Conservation (phyloP, 2,113 vertebrate species). For the Sterrhoptilus dennistouni region DNA sequence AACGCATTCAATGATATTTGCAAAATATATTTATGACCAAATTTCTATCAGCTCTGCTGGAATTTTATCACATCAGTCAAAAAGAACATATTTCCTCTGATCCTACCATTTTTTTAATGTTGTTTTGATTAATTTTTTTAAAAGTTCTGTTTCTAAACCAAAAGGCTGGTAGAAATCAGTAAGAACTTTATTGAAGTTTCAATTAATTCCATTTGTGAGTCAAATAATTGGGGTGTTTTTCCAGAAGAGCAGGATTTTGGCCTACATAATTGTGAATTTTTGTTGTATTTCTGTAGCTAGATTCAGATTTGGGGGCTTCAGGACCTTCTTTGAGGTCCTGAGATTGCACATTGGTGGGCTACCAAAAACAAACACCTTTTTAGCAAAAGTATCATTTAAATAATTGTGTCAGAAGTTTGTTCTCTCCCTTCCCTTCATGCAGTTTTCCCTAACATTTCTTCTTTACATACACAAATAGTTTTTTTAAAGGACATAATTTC, state of each 20-base stretch:
- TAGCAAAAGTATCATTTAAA: not conserved
- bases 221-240: conserved; percentile 23
- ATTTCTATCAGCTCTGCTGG: not conserved
- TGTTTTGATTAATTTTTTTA: not conserved
- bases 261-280: not conserved
- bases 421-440: not conserved
- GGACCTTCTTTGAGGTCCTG: not conserved
- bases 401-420: not conserved
- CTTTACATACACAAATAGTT: not conserved
- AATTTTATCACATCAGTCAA: not conserved
- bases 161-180: not conserved
- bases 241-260: conserved; percentile 4
- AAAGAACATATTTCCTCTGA: not conserved
- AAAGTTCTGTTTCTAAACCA: not conserved
- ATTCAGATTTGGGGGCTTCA: not conserved
- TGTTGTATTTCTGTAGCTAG: not conserved
- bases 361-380: not conserved
- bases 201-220: conserved; percentile 22
- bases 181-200: not conserved
- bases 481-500: not conserved
- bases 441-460: not conserved
- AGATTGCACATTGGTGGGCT: not conserved
- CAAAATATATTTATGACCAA: not conserved
- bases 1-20: not conserved
- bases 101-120: not conserved